Evolutionary conservation across 2,797 vertebrate species (phyloP).

Genomic region (Okamejei kenojei): DNA sequence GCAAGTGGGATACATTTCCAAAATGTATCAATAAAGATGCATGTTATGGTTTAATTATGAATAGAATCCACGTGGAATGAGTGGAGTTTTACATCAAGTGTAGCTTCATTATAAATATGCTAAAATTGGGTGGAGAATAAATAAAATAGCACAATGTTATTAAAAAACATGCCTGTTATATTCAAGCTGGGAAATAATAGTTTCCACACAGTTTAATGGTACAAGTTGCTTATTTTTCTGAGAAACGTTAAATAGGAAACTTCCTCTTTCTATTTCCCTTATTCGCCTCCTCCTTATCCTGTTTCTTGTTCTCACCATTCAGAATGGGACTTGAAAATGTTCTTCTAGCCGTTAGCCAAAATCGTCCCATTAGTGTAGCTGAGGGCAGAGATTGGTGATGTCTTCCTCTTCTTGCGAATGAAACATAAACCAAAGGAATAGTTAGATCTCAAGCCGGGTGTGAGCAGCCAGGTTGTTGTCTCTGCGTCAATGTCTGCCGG

Average conservation of each 20-base stretch:
- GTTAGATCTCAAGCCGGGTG: no score
- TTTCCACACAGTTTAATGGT: background rate
- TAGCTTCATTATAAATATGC: background rate
- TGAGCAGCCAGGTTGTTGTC: no score
- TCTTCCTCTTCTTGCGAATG: no score
- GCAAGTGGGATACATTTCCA: background rate
- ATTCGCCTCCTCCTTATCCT: background rate
- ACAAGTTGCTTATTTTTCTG: background rate
- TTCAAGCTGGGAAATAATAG: background rate
- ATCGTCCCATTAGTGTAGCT: background rate
- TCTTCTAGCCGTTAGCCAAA: background rate
- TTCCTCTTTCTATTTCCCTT: background rate
- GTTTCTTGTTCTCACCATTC: background rate
- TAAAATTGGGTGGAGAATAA: constrained; percentile 6
- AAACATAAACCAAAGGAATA: no score
- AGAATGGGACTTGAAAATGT: background rate
- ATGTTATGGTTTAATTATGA: background rate
- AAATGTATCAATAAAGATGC: background rate
- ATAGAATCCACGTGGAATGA: background rate
- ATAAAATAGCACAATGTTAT: constrained; percentile 3
- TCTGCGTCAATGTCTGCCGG: no score
- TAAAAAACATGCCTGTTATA: background rate
- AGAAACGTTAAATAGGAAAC: background rate
- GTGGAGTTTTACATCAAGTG: background rate
- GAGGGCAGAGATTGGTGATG: background rate